A percentile compares a stretch with the other conserved stretches of the same genome.
Evolutionary conservation across 2,113 vertebrate genomes (phyloP).

Genomic region (Spea multiplicata): DNA sequence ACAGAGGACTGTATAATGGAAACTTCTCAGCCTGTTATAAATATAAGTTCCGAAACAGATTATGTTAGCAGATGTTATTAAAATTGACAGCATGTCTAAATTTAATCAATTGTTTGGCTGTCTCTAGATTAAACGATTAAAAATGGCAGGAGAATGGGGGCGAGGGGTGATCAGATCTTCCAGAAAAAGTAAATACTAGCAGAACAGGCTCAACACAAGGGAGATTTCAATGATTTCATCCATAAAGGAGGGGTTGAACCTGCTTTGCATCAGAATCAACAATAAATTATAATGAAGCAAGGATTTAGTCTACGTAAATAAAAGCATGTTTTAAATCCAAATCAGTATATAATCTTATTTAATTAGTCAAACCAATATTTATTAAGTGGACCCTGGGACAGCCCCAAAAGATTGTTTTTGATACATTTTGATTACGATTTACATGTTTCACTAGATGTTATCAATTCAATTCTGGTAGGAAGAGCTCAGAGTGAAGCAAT

Average conservation of each 20-base stretch:
- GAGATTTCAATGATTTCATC: neutral
- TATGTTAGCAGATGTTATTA: conserved; percentile 43
- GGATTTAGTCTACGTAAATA: no score
- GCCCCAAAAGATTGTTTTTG: no score
- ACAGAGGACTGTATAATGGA: conserved; percentile 42
- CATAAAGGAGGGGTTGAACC: neutral
- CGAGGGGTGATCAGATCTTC: neutral
- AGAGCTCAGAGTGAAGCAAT: no score
- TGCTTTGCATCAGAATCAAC: no score
- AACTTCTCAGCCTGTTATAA: conserved; percentile 41
- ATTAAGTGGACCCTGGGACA: no score
- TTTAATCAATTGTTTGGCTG: conserved; percentile 45
- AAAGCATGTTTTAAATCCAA: no score
- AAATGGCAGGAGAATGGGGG: conserved; percentile 18
- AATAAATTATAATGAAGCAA: no score
- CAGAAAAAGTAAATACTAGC: conserved; percentile 6
- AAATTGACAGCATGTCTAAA: conserved; percentile 44
- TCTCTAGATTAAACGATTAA: conserved; percentile 21
- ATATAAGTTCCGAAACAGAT: conserved; percentile 39
- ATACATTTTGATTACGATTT: no score
- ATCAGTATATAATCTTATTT: no score
- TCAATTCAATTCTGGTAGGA: no score
- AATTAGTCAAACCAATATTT: no score
- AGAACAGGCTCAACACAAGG: neutral
- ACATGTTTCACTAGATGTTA: no score